Percentiles rank a stretch among this genome's conserved stretches.
phyloP scores from a whole-genome alignment of 2,888 invertebrate genomes.

The Xylocampa areola region DNA sequence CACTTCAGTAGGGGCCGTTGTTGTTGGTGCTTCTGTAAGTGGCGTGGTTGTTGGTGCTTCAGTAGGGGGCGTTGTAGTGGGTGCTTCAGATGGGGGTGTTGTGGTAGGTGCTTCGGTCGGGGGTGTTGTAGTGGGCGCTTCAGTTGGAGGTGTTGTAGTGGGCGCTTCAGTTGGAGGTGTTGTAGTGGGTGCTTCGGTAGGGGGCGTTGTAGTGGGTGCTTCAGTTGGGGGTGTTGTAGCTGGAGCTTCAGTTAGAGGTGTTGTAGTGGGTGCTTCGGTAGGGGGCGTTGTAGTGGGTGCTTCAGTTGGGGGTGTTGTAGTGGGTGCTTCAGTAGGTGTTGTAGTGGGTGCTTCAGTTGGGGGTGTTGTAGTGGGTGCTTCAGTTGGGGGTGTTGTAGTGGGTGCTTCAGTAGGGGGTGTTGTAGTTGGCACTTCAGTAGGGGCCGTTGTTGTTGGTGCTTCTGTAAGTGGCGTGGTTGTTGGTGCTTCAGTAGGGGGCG shows the following conservation, averaged over 20 bases:
- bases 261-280: conserved; percentile 27
- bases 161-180: conserved; percentile 16
- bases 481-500: too few relatives aligned
- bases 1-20: conserved; percentile 13
- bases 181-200: too few relatives aligned
- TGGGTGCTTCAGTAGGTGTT: too few relatives aligned
- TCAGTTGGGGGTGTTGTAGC: conserved; percentile 14
- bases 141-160: too few relatives aligned
- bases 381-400: background rate
- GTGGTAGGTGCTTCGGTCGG: too few relatives aligned
- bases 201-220: too few relatives aligned
- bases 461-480: background rate
- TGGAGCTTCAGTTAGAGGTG: conserved; percentile 11
- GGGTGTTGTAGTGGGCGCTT: too few relatives aligned
- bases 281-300: background rate
- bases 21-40: conserved; percentile 3
- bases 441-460: background rate
- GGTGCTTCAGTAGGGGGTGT: background rate
- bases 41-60: background rate
- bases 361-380: background rate
- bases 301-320: background rate
- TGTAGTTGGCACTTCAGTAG: background rate
- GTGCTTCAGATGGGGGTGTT: too few relatives aligned
- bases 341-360: background rate
- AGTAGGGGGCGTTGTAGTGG: too few relatives aligned